Conservation (phyloP, 53 echinoderm and acorn worm genomes). For the Temnopleurus reevesii region DNA sequence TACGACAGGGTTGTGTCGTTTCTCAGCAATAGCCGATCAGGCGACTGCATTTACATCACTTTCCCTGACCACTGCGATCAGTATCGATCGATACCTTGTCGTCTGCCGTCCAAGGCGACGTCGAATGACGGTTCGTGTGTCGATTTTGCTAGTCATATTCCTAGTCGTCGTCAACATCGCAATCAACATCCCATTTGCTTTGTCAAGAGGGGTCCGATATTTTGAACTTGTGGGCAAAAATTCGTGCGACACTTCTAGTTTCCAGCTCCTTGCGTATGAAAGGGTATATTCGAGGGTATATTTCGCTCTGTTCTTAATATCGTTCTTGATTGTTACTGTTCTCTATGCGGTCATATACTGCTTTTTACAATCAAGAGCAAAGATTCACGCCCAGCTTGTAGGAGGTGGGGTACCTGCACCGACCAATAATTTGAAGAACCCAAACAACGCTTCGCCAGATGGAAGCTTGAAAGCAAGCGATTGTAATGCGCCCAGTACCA, state of each 20-base stretch:
- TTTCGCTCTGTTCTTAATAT: neutral
- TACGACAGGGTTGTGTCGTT: constrained; percentile 9
- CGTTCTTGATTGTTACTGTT: neutral
- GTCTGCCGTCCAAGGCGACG: constrained; percentile 32
- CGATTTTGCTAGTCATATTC: neutral
- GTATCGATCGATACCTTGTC: constrained; percentile 35
- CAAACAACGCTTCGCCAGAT: neutral
- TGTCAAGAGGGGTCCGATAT: neutral
- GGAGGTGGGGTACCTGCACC: neutral
- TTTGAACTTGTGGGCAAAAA: no score
- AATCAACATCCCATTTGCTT: neutral
- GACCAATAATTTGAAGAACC: neutral
- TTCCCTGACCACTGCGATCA: constrained; percentile 1
- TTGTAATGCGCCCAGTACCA: neutral
- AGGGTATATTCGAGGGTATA: no score
- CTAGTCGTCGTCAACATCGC: neutral
- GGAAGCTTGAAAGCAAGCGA: neutral
- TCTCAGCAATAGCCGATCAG: neutral
- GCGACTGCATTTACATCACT: neutral
- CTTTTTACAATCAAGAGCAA: neutral
- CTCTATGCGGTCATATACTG: neutral
- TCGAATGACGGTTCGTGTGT: neutral
- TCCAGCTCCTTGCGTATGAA: no score
- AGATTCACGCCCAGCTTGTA: neutral
- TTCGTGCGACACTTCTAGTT: no score